Evolutionary conservation across 2,113 vertebrate species (phyloP), one percentile per base, ranked within the genome.

Genomic region (Ellobius talpinus): DNA sequence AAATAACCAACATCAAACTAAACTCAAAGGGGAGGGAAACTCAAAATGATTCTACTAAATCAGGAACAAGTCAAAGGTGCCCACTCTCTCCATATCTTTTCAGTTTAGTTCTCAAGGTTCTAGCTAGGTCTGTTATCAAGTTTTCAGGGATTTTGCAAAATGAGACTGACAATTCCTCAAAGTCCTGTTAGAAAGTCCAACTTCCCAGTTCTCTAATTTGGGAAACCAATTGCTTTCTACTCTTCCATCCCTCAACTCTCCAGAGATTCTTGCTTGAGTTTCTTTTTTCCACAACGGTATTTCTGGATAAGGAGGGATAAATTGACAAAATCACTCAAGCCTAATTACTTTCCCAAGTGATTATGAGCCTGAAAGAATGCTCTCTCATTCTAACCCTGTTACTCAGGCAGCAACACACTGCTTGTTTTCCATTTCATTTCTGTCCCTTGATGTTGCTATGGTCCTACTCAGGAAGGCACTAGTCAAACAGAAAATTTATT

Each of bases 381-480:
- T 8, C 16, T 63, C 12, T 61, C 13, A 17, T 29, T 29, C 4
- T 29, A 66, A 5, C 0, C 0, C 11, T 74, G 17, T 29, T 74
- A 26, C 12, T 5, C 3, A 74, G 42, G 3, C 3, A 16, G 16
- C 12, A 23, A 10, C 2, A 70, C 1, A 11, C 9, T 21, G 58
- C 6, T 66, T 39, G 1, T 45, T 26, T 65, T 10, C 26, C 36
- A 24, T 91, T 50, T 39, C 9, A 8, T 85, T n/a, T 50, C 36
- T 58, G 1, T 10, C 21, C 13, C 36, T 61, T 45, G 1, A 50
- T 91, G 52, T 45, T 61, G 0, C 36, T 45, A 2, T 52, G 33
- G 21, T 87, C 24, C 16, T 68, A 3, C 7, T 91, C 55, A 47
- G 19, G 7, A 87, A 96, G 17, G 4, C 2, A 42, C 36, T 65